These are phyloP conservation scores for Acipenser transmontanus DNA, from an alignment of 2,797 vertebrate genomes.

Conservation along the genomic window DNA sequence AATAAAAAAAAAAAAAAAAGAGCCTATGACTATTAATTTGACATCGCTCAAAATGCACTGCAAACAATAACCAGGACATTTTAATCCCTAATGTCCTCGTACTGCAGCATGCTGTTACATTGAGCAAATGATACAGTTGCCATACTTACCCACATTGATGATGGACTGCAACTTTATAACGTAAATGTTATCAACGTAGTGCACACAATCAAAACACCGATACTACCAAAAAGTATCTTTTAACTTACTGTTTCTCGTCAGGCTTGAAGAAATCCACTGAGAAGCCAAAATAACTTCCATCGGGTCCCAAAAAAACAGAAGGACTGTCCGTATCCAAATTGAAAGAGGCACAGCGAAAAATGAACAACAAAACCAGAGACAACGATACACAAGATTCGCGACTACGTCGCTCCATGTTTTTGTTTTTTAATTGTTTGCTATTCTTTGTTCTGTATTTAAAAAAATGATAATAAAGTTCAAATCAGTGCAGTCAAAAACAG, in stretches of 20 bases:
- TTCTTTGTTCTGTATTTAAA: not conserved
- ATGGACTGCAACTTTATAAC: not conserved
- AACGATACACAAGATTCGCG: slow-evolving; percentile 11
- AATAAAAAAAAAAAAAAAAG: too few relatives aligned
- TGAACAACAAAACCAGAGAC: slow-evolving; percentile 14
- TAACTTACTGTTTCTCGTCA: slow-evolving; percentile 32
- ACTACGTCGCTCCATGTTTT: slow-evolving; percentile 20
- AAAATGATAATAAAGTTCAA: not conserved
- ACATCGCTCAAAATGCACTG: too few relatives aligned
- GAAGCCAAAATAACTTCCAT: slow-evolving; percentile 43
- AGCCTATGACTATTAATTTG: too few relatives aligned
- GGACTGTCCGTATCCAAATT: slow-evolving; percentile 38
- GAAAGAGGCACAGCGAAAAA: slow-evolving; percentile 18
- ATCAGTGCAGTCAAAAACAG: not conserved
- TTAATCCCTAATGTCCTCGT: too few relatives aligned
- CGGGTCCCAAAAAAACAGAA: slow-evolving; percentile 36
- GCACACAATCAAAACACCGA: too few relatives aligned
- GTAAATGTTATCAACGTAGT: not conserved
- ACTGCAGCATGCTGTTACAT: too few relatives aligned
- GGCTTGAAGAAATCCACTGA: slow-evolving; percentile 41
- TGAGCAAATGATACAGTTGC: too few relatives aligned
- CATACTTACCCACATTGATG: too few relatives aligned
- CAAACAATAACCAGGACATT: too few relatives aligned
- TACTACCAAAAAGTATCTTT: too few relatives aligned
- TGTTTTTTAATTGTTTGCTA: not conserved